Evolutionary conservation across 2,797 vertebrate species (phyloP), one percentile per base, ranked within the genome.

Genomic region (Chanos chanos): DNA sequence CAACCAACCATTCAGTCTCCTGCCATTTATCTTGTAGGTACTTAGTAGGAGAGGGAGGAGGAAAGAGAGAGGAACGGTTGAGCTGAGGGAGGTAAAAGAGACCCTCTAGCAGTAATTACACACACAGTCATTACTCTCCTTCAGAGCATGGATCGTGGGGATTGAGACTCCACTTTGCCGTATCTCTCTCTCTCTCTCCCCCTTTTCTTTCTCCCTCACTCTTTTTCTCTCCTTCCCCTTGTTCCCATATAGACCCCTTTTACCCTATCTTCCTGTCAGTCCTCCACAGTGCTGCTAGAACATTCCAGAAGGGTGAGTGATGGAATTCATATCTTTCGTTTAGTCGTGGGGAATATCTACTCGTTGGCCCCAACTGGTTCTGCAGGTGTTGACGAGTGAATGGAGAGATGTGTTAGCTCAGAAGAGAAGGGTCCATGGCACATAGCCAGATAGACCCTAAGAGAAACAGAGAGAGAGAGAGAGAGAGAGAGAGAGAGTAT

Each of bases 291-390:
- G n/a, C 15, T 13, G 30, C 24, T 24, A 19, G 31, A 12, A 61
- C 65, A 48, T 37, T 40, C n/a, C 12, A 5, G 33, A 43, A 15
- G 9, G 2, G 7, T 64, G 63, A 71, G 41, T 63, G 58, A 75
- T 73, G 66, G 57, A 70, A 64, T 51, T 73, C 72, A 65, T 65
- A 64, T 68, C 31, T 44, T 52, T 62, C 36, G 59, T 71, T 51
- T 36, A 40, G 39, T 64, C 37, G 50, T 22, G 27, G 58, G 34
- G 25, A 54, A 50, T 28, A 25, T 48, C 13, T 21, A 9, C n/a
- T 24, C 10, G 15, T 30, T 49, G 3, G 1, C 30, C 22, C 31
- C 5, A 24, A 36, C 18, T 2, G 3, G 8, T 31, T 53, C 10
- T 55, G 53, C 16, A 37, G 44, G 43, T 18, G 43, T 7, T 34